Evolutionary conservation across 1,140 invertebrate genomes (phyloP), one percentile per base, ranked within the genome.

Genomic region (Eupristina koningsbergeri): DNA sequence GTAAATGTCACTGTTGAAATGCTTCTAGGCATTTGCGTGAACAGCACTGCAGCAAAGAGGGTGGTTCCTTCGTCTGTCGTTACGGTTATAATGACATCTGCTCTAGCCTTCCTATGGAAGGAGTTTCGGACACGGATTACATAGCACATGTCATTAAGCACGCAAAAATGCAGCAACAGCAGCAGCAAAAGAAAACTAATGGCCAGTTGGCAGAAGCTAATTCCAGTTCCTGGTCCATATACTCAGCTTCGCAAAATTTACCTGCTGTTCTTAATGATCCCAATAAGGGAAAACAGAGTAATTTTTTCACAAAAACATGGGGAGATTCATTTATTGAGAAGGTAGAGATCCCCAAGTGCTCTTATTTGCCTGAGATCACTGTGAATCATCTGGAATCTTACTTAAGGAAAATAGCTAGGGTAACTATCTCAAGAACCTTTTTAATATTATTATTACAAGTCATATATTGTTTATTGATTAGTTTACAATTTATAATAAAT

Each of bases 291-390:
- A 98, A 97, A 91, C 97, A 97, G 90, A 95, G 94, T 88, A 97
- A 98, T 90, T 98, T 99, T 88, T 98, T 99, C 88, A 99, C 98
- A 1, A 98, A 98, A 91, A 98, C 98, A 85, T 99, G 99, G 99
- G 98, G 99, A 63, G 98, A 99, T 88, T 94, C 94, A 82, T 99
- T 99, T 92, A 94, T 98, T 13, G 98, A 98, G 84, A 96, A 95
- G 87, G 91, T 93, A 39, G 93, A 95, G 29, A 95, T 99, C 88
- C 94, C 95, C 34, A 94, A 95, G 80, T 96, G 96, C 87, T 94
- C 95, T 2, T 96, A 96, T 90, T 92, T 99, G 84, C 97, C 97
- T 64, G 96, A 98, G 88, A 95, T 99, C 41, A 95, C 94, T 3
- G 94, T 95, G 87, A 94, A 95, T 67, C 96, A 98, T 92, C 98